Base-by-base conservation (phyloP, 2,113 vertebrate species). In the Ahaetulla prasina region DNA sequence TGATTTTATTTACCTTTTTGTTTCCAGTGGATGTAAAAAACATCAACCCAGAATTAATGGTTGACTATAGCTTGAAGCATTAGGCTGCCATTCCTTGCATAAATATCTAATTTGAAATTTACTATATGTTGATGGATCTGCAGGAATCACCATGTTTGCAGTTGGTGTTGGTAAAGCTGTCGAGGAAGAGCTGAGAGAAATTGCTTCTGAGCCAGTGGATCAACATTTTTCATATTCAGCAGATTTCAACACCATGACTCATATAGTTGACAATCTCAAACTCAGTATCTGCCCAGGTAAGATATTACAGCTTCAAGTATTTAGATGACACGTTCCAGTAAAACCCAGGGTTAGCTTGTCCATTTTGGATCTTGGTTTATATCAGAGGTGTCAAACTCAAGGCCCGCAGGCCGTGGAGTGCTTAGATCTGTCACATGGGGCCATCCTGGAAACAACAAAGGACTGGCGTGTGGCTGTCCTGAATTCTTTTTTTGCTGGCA, bases 141-240 rank as follows among this genome's bases (percentile, higher is more conserved):
- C 94, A 99, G 99, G 99, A 23, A 99, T 99, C n/a, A 97, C 97
- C 94, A 99, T 99, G 99, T 99, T 99, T 0, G 99, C 99, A 0
- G 99, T 99, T 95, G 99, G 99, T 0, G 99, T 99, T 0, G 99
- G 99, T 0, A 99, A 99, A 96, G 99, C 99, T 0, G 98, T 99
- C 89, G 99, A 99, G 94, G 98, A 99, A 23, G 99, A 99, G 95
- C 98, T 99, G n/a, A 97, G 98, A 25, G 97, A 97, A 1, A 99
- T 99, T 0, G 99, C 99, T 0, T 99, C 99, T 0, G 98, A 99
- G 20, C 99, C 99, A 0, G 96, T 98, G 4, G 98, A 99, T 74
- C 98, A 99, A 43, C 98, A 99, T 93, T 99, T 99, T 96, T 99
- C 98, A 89, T 99, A 99, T 95, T 98, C 98, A 0, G 98, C 98